Base-by-base conservation (phyloP, 2,797 vertebrate genomes). In the Triplophysa yarkandensis region DNA sequence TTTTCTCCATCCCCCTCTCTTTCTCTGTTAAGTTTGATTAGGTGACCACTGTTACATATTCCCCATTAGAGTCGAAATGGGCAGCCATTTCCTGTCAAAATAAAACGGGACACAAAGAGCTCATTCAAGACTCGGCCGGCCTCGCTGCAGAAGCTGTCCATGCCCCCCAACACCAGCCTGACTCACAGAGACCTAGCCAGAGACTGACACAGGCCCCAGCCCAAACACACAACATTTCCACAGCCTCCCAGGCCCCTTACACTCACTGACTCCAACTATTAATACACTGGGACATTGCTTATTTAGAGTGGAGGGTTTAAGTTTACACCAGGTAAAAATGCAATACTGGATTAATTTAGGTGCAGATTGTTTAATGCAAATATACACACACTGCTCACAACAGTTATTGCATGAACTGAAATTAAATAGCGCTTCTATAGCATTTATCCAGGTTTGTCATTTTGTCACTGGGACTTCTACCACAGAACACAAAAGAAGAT, bases 31-130 rank as follows among this genome's bases (percentile, higher is more conserved):
- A 92, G 89, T 92, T 93, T 93, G 93, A 95, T 94, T 95, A 95
- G 94, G 93, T 95, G 94, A 93, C 91, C 90, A 86, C 90, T 91
- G 91, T 93, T 93, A 94, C 93, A 92, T 94, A 94, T 94, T 95
- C 94, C 94, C 93, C 85, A 88, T 88, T 92, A 93, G 93, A 92
- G 91, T 92, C 91, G 92, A 94, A 95, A 82, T 94, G 91, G 92
- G 90, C 91, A 92, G 93, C 91, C 90, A 91, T 94, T 96, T 95
- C 92, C 92, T 92, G 92, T 91, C 89, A 91, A 96, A 97, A 94
- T 93, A 93, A 87, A 90, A 50, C 81, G 34, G 81, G 80, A 89
- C 92, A 98, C 95, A 98, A 98, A 95, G 92, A 89, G 80, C 83
- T 87, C 89, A 91, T 98, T 98, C 94, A 97, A 85, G 72, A 77